phyloP scores from a whole-genome alignment of 2,797 vertebrate species.

The Pteronotus mesoamericanus region DNA sequence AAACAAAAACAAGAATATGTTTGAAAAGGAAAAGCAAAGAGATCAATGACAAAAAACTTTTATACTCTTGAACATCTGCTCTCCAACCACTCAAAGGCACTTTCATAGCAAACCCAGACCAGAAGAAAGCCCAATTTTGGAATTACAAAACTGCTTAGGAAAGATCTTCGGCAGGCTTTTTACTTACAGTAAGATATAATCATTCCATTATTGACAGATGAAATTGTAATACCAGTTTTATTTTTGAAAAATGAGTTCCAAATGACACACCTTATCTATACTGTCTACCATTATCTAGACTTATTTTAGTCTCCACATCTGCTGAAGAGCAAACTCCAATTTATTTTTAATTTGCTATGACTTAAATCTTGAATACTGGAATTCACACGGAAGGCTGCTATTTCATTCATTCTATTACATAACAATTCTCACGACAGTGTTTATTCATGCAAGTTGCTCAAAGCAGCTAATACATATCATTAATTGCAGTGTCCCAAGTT shows the following conservation, averaged over 20 bases:
- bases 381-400: conserved; percentile 55
- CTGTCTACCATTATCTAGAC: background rate
- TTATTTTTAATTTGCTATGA: conserved; percentile 56
- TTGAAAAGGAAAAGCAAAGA: conserved; percentile 45
- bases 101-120: background rate
- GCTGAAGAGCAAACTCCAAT: background rate
- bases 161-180: background rate
- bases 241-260: conserved; percentile 5
- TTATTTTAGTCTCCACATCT: background rate
- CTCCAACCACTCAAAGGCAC: background rate
- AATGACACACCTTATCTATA: background rate
- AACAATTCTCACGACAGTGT: conserved; percentile 31
- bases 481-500: conserved; percentile 31
- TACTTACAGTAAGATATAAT: background rate
- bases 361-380: background rate
- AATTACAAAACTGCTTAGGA: background rate
- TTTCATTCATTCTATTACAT: conserved; percentile 45
- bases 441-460: conserved; percentile 36
- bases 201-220: background rate
- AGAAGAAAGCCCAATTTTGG: background rate
- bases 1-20: conserved; percentile 75
- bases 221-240: background rate
- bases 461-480: conserved; percentile 12
- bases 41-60: conserved; percentile 37
- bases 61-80: background rate